A percentile compares a stretch with the other conserved stretches of the same genome.
These are phyloP conservation scores for Turdus rufiventris DNA, from an alignment of 2,113 vertebrate species.

Conservation along the genomic window DNA sequence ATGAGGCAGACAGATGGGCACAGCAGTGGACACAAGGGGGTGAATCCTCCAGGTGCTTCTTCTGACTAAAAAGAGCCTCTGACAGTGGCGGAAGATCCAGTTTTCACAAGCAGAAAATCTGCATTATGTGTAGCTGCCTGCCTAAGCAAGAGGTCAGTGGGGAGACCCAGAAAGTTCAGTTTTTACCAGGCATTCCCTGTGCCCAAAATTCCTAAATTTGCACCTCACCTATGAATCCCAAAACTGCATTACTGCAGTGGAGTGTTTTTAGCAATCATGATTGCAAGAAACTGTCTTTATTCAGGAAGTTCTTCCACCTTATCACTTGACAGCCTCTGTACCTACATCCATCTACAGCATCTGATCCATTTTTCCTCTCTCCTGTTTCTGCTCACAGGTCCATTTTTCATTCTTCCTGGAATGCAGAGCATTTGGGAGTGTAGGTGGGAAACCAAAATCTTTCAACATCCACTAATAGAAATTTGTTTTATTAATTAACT, in stretches of 20 bases:
- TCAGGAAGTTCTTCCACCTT: not conserved
- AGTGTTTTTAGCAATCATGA: fast-evolving
- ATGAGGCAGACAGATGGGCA: not conserved
- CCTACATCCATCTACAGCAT: not conserved
- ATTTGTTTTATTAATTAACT: conserved; percentile 58
- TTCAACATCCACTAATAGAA: conserved; percentile 44
- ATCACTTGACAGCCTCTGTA: not conserved
- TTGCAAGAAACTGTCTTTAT: not conserved
- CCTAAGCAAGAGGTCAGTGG: not conserved
- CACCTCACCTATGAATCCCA: not conserved
- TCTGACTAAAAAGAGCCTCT: not conserved
- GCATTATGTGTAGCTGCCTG: fast-evolving
- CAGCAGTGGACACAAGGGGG: fast-evolving
- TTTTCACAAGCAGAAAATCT: not conserved
- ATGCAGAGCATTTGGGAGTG: conserved; percentile 15
- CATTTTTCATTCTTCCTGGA: conserved; percentile 34
- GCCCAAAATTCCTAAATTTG: not conserved
- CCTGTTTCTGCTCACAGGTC: conserved; percentile 12
- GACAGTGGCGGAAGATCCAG: not conserved
- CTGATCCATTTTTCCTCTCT: not conserved
- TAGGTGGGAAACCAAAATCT: conserved; percentile 29
- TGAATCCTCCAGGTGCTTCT: not conserved
- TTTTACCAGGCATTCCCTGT: not conserved
- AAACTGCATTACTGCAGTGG: not conserved
- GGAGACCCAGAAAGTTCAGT: not conserved